phyloP scores from a whole-genome alignment of 2,888 invertebrate genomes.

The Therioaphis trifolii region DNA sequence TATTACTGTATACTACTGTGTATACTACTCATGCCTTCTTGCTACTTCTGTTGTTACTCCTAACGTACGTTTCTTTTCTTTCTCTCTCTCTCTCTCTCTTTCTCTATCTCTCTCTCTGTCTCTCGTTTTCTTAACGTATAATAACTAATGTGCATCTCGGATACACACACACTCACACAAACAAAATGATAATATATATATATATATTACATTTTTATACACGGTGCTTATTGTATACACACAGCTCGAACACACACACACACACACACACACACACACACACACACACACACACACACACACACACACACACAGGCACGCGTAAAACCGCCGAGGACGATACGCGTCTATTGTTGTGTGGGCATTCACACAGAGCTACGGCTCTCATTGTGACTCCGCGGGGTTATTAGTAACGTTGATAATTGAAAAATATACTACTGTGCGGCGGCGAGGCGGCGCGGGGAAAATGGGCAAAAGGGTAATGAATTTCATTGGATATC shows the following conservation, averaged over 20 bases:
- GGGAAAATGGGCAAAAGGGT: constrained; percentile 23
- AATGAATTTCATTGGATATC: constrained; percentile 37
- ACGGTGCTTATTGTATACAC: no score
- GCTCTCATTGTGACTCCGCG: constrained; percentile 56
- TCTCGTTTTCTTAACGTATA: background rate
- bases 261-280: constrained; percentile 12
- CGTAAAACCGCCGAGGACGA: constrained; percentile 29
- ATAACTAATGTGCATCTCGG: constrained; percentile 36
- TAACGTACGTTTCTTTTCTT: no score
- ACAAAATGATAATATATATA: no score
- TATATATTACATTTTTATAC: no score
- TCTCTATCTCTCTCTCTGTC: background rate
- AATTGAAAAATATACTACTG: constrained; percentile 58
- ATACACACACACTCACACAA: no score
- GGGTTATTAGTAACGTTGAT: constrained; percentile 59
- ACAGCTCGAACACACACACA: background rate
- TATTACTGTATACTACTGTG: no score
- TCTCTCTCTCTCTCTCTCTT: background rate
- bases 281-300: background rate
- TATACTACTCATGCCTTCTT: background rate
- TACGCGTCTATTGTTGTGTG: constrained; percentile 50
- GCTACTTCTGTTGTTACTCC: background rate
- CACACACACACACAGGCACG: background rate
- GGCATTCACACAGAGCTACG: constrained; percentile 41
- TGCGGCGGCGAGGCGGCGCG: background rate